These are phyloP conservation scores for Leptonema lineaticorne DNA, from an alignment of 1,140 invertebrate genomes.

Conservation along the genomic window DNA sequence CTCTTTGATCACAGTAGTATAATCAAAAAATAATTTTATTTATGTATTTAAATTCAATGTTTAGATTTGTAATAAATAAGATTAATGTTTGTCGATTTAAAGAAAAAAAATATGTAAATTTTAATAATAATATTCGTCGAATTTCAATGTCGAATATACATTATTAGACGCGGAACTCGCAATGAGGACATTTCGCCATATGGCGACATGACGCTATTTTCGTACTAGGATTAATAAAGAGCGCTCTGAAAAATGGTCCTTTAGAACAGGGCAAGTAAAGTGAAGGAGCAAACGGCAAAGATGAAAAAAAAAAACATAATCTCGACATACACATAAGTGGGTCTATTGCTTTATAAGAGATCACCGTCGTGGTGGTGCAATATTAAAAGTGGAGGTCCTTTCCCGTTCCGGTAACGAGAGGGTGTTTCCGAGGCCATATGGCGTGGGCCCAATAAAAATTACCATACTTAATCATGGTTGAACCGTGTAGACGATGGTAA, in stretches of 20 bases:
- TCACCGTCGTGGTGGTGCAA: slow-evolving; percentile 11
- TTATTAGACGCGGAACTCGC: neutral
- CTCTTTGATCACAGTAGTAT: too few relatives aligned
- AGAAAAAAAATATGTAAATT: too few relatives aligned
- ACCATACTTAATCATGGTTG: slow-evolving; percentile 40
- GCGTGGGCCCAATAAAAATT: slow-evolving; percentile 40
- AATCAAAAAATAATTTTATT: too few relatives aligned
- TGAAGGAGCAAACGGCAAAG: too few relatives aligned
- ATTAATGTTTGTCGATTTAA: too few relatives aligned
- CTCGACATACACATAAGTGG: slow-evolving; percentile 1
- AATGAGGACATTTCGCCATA: slow-evolving; percentile 10
- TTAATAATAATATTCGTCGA: too few relatives aligned
- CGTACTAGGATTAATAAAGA: slow-evolving; percentile 26
- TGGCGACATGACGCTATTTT: slow-evolving; percentile 2
- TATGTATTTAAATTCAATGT: too few relatives aligned
- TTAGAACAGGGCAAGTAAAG: neutral
- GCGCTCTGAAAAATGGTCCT: slow-evolving; percentile 26
- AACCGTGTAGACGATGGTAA: slow-evolving; percentile 10
- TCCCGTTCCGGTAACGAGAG: slow-evolving; percentile 26
- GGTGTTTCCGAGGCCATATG: slow-evolving; percentile 38
- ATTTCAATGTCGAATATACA: too few relatives aligned
- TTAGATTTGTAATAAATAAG: too few relatives aligned
- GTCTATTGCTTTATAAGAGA: slow-evolving; percentile 33
- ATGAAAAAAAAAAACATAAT: neutral
- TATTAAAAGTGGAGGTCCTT: slow-evolving; percentile 27